Conservation (phyloP, 2,888 invertebrate genomes). For the Omphaloscelis lunosa region DNA sequence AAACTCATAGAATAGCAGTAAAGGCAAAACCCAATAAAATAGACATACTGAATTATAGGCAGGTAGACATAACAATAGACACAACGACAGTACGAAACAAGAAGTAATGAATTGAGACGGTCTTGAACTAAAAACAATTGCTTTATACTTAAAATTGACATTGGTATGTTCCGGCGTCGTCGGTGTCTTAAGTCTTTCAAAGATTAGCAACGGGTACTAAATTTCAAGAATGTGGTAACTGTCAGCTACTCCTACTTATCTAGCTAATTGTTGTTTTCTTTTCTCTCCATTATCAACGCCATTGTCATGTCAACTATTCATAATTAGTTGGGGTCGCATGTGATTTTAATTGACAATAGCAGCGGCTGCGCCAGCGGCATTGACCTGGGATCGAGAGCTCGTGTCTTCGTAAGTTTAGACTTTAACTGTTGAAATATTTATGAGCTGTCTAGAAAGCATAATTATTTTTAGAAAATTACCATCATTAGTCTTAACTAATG, state of each 20-base stretch:
- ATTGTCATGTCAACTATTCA: conserved; percentile 58
- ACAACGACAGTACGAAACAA: conserved; percentile 44
- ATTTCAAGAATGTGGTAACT: conserved; percentile 52
- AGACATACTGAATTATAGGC: conserved; percentile 36
- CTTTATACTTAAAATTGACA: conserved; percentile 55
- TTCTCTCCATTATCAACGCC: conserved; percentile 49
- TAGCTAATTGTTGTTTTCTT: conserved; percentile 39
- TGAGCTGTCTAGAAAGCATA: neutral
- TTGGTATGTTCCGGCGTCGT: conserved; percentile 58
- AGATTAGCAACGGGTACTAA: conserved; percentile 50
- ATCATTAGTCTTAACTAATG: neutral
- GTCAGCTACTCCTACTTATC: conserved; percentile 27
- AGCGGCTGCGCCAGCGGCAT: conserved; percentile 15
- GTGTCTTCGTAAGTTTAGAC: conserved; percentile 17
- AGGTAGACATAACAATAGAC: conserved; percentile 52
- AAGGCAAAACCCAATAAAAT: conserved; percentile 29
- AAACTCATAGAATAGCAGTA: conserved; percentile 16
- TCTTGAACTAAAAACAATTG: conserved; percentile 69
- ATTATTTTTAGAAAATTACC: neutral
- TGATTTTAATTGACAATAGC: conserved; percentile 55
- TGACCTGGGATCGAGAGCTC: conserved; percentile 48
- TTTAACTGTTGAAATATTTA: conserved; percentile 10
- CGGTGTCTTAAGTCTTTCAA: conserved; percentile 22
- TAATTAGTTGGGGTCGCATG: conserved; percentile 57
- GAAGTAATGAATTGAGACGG: conserved; percentile 66